These are phyloP conservation scores for Sceliomorpha sp. DNA, from an alignment of 2,888 invertebrate genomes.

Conservation along the genomic window DNA sequence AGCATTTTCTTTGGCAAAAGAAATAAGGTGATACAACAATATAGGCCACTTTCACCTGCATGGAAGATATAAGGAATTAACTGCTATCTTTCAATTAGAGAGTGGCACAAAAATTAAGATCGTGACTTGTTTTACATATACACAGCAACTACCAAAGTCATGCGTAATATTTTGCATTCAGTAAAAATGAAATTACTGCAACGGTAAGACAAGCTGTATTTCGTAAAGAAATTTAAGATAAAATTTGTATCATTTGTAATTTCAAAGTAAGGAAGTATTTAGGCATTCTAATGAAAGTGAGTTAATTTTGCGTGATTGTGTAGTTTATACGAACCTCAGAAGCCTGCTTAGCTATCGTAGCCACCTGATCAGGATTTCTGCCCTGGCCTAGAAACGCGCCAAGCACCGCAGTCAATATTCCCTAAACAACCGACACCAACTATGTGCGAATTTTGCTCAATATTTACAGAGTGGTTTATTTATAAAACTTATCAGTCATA, in stretches of 20 bases:
- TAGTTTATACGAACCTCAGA: slow-evolving; percentile 89
- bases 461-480: slow-evolving; percentile 57
- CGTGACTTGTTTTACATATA: slow-evolving; percentile 21
- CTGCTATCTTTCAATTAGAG: slow-evolving; percentile 45
- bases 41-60: slow-evolving; percentile 47
- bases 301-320: too few species aligned
- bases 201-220: too few species aligned
- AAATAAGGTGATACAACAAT: slow-evolving; percentile 33
- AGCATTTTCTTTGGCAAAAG: slow-evolving; percentile 46
- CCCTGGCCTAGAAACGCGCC: slow-evolving; percentile 92
- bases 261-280: too few species aligned
- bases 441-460: slow-evolving; percentile 64
- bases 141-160: slow-evolving; percentile 11
- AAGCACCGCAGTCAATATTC: slow-evolving; percentile 95
- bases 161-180: neutral
- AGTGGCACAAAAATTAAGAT: slow-evolving; percentile 41
- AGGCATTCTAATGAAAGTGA: too few species aligned
- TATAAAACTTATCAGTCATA: too few species aligned
- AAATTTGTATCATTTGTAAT: too few species aligned
- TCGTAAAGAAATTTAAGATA: too few species aligned
- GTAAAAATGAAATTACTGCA: too few species aligned
- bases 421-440: slow-evolving; percentile 85
- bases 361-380: slow-evolving; percentile 94
- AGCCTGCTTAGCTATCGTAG: slow-evolving; percentile 96
- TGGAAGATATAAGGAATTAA: slow-evolving; percentile 34